Percentiles rank a stretch among this genome's conserved stretches.
Evolutionary conservation across 2,113 vertebrate species (phyloP).

Genomic region (Atherinomorus stipes): DNA sequence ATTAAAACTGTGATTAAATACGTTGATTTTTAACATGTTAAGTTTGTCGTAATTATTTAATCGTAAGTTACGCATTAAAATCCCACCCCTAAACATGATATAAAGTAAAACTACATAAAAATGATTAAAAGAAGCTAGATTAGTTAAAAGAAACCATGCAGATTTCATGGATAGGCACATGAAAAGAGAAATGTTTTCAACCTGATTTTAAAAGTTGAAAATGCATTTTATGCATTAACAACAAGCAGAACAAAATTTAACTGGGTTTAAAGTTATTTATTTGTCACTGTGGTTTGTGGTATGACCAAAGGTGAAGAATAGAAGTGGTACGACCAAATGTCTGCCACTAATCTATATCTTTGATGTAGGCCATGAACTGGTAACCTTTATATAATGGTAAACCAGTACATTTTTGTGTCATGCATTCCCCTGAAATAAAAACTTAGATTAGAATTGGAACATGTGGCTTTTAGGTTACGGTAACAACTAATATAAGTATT

Average conservation of each 20-base stretch:
- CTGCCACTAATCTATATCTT: not conserved
- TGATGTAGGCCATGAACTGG: not conserved
- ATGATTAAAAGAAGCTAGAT: too few species aligned
- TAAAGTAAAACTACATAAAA: too few species aligned
- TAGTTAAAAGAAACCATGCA: too few species aligned
- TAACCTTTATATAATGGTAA: conserved; percentile 28
- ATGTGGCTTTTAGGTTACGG: conserved; percentile 12
- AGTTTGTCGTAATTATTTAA: too few species aligned
- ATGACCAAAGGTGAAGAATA: not conserved
- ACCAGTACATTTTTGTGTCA: not conserved
- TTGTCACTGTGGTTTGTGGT: not conserved
- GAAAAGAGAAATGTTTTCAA: too few species aligned
- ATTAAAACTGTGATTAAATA: too few species aligned
- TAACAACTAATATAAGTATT: conserved; percentile 38
- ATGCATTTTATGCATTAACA: conserved; percentile 7
- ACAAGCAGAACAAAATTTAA: not conserved
- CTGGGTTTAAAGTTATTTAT: too few species aligned
- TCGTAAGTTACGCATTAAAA: too few species aligned
- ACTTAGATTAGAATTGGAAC: conserved; percentile 14
- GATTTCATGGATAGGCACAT: too few species aligned
- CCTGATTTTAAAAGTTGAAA: too few species aligned
- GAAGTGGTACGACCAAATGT: not conserved
- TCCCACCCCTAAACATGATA: too few species aligned
- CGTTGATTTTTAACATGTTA: too few species aligned
- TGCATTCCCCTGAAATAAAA: conserved; percentile 9